Conservation (phyloP, 2,888 invertebrate species). For the Boloria selene region DNA sequence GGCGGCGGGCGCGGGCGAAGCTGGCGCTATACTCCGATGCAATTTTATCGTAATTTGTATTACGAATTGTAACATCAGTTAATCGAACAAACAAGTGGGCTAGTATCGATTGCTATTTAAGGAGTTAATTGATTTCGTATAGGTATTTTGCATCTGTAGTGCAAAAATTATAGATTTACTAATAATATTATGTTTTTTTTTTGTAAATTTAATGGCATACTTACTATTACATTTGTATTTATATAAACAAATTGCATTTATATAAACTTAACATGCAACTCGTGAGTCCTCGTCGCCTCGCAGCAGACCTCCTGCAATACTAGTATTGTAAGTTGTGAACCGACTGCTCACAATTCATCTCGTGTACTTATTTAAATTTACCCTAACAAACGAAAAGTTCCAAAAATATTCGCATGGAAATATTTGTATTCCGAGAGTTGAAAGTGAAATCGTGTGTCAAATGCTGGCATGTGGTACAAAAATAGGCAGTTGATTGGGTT, state of each 20-base stretch:
- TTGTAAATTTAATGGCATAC: too few species aligned
- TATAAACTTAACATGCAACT: too few species aligned
- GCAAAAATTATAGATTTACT: background rate
- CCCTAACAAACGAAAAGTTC: constrained; percentile 34
- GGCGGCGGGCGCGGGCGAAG: background rate
- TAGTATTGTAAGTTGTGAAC: too few species aligned
- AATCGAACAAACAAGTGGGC: constrained; percentile 3
- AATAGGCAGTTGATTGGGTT: constrained; percentile 71
- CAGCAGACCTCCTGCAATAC: too few species aligned
- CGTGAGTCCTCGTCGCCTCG: too few species aligned
- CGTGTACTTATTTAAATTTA: background rate
- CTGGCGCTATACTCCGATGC: constrained; percentile 1
- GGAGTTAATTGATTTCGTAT: background rate
- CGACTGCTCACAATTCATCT: too few species aligned
- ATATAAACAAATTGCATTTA: too few species aligned
- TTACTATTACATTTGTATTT: too few species aligned
- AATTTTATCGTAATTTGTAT: constrained; percentile 20
- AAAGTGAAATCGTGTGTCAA: constrained; percentile 67
- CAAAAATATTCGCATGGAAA: constrained; percentile 40
- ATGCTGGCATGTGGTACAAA: constrained; percentile 60
- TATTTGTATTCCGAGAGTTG: constrained; percentile 46
- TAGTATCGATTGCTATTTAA: background rate
- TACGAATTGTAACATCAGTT: constrained; percentile 13
- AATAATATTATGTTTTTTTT: too few species aligned
- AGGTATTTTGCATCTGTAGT: background rate